Base-by-base conservation (phyloP, 2,888 invertebrate species). In the Penaeus monodon region DNA sequence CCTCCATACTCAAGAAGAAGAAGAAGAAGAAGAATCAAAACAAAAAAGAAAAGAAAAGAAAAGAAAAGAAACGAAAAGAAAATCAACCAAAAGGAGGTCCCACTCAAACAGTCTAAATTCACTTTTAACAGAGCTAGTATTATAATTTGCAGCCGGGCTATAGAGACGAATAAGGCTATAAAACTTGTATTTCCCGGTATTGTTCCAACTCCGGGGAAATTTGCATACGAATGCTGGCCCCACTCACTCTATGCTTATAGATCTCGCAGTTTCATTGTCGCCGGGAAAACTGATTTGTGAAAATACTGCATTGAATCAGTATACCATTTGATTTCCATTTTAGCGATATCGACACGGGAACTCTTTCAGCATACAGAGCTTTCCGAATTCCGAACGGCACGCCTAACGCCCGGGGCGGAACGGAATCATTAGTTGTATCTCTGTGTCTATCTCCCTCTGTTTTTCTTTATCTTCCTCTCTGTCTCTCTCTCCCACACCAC, bases 201-300 rank as follows among this genome's bases (percentile, higher is more conserved):
- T 80, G 66, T 80, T 80, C 80, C 80, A 80, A 66, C 80, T 80
- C 64, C 22, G 33, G 79, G n/a, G 17, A 17, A 64, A 79, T 79
- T 79, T 79, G 17, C 79, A 79, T 79, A 79, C 79, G 79, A 80
- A 80, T 80, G 38, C 80, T 29, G 33, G 38, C 80, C 80, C 80
- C 80, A 80, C 80, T 80, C 80, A 17, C 64, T 33, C 80, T 65
- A 66, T 66, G 80, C 80, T 80, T 80, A 80, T 79, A 80, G 66
- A 80, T 80, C n/a, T 65, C 66, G 29, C 66, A 22, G 80, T 29
- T 80, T 66, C 80, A 80, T 80, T 66, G 80, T 80, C 66, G 66
- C 22, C 20, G 14, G 66, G 33, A 80, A 80, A 80, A 80, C 80
- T 80, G 80, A 80, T 80, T 80, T 77, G 66, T 27, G 79, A 79